Evolutionary conservation across 2,797 vertebrate species (phyloP).

Genomic region (Tragopan temminckii): DNA sequence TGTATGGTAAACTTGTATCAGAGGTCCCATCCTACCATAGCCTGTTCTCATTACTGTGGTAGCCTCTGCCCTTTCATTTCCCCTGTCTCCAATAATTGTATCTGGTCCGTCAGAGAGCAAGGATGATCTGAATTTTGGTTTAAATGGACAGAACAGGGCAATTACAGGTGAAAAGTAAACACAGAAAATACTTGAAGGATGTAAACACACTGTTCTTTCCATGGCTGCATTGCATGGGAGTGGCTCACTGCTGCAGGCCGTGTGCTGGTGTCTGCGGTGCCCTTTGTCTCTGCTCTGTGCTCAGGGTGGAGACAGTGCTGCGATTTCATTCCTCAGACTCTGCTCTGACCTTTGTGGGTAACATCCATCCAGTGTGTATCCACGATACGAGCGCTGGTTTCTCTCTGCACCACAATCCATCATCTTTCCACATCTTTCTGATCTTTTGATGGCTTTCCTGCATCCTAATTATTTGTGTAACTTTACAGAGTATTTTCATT

Average conservation of each 20-base stretch:
- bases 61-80: constrained; percentile 19
- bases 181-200: background rate
- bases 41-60: background rate
- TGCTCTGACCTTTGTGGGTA: constrained; percentile 40
- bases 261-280: background rate
- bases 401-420: background rate
- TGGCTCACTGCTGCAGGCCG: background rate
- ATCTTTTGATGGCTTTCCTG: background rate
- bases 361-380: background rate
- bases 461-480: constrained; percentile 11
- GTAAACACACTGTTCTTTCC: background rate
- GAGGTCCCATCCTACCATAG: background rate
- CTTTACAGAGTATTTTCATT: background rate
- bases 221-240: background rate
- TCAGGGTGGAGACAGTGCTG: background rate
- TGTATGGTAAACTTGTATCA: background rate
- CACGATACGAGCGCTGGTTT: background rate
- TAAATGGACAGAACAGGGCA: background rate
- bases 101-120: background rate
- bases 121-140: constrained; percentile 7
- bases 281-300: background rate
- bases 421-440: background rate
- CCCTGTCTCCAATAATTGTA: background rate
- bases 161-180: constrained; percentile 11
- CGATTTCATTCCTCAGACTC: background rate